These are phyloP conservation scores for Oplegnathus fasciatus DNA, from an alignment of 2,113 vertebrate genomes.

Conservation along the genomic window DNA sequence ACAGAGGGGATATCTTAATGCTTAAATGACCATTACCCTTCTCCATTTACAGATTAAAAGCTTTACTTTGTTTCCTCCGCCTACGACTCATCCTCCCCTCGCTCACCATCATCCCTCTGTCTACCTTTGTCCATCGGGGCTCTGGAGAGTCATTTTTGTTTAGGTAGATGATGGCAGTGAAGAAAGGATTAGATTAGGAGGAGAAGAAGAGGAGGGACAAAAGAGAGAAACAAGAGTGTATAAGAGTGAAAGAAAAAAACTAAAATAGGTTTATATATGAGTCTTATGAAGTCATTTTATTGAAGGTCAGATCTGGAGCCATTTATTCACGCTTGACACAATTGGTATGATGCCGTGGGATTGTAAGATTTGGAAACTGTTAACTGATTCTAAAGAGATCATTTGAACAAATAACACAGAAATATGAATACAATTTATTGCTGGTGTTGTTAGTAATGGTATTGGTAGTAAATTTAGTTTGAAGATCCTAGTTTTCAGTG, in stretches of 20 bases:
- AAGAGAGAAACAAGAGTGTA: neutral
- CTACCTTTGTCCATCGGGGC: constrained; percentile 31
- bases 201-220: neutral
- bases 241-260: neutral
- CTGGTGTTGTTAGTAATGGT: neutral
- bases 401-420: neutral
- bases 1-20: constrained; percentile 76
- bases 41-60: constrained; percentile 85
- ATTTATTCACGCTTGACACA: neutral
- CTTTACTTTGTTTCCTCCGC: constrained; percentile 80
- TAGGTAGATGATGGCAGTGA: constrained; percentile 26
- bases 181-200: neutral
- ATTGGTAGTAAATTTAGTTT: neutral
- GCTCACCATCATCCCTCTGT: constrained; percentile 41
- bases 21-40: constrained; percentile 80
- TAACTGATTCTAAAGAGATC: neutral
- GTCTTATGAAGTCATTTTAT: neutral
- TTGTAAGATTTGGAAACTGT: neutral
- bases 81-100: constrained; percentile 51
- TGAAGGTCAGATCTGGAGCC: constrained; percentile 18
- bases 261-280: neutral
- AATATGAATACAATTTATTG: neutral
- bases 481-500: neutral
- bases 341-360: neutral
- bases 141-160: constrained; percentile 45